Conservation (phyloP, 23 tunicate genomes). For the Phallusia fumigata region DNA sequence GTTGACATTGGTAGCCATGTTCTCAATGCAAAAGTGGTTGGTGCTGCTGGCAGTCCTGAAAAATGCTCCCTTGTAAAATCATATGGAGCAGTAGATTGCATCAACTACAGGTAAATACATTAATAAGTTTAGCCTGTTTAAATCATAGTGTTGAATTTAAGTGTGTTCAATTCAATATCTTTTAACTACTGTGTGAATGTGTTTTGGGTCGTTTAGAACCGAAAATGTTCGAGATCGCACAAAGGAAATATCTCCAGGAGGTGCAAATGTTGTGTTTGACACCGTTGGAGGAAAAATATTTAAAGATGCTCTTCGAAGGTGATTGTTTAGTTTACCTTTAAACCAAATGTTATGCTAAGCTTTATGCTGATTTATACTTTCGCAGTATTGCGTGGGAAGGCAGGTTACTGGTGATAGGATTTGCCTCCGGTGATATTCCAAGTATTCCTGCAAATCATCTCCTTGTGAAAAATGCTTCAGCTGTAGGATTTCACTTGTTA, state of each 20-base stretch:
- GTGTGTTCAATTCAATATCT: not conserved
- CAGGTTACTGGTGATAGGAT: slow-evolving; percentile 72
- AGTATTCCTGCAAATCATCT: slow-evolving; percentile 79
- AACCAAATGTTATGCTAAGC: not conserved
- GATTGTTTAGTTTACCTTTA: not conserved
- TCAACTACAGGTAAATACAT: slow-evolving; percentile 57
- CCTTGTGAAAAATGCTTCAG: slow-evolving; percentile 83
- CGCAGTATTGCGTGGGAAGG: slow-evolving; percentile 83
- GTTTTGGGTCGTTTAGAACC: slow-evolving; percentile 20
- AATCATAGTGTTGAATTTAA: too few relatives aligned
- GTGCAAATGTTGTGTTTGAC: slow-evolving; percentile 94
- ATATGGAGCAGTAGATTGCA: slow-evolving; percentile 57
- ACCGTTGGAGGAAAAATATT: slow-evolving; percentile 87
- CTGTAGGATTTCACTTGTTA: slow-evolving; percentile 80
- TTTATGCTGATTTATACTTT: too few relatives aligned
- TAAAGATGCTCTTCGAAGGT: slow-evolving; percentile 77
- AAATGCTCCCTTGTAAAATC: slow-evolving; percentile 59
- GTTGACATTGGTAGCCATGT: slow-evolving; percentile 77
- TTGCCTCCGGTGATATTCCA: slow-evolving; percentile 87
- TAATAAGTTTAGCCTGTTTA: not conserved
- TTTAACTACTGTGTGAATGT: too few relatives aligned
- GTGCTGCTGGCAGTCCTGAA: slow-evolving; percentile 82
- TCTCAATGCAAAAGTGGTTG: slow-evolving; percentile 59
- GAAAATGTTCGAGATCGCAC: slow-evolving; percentile 60
- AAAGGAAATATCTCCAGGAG: slow-evolving; percentile 39